phyloP scores from a whole-genome alignment of 2,888 invertebrate genomes.

The Protodeltote pygarga region DNA sequence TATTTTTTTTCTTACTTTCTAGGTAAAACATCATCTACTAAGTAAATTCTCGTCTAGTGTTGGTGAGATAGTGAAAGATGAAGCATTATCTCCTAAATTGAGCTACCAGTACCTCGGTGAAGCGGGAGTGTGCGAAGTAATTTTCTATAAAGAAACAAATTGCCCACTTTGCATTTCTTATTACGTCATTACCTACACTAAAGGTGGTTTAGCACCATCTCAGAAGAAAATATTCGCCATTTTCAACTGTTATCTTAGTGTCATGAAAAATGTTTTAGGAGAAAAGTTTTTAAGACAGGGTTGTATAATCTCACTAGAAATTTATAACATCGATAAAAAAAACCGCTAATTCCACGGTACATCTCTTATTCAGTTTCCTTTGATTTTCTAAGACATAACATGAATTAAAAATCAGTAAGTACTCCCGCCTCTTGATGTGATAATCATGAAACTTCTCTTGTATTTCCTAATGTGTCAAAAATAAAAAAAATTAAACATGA shows the following conservation, averaged over 20 bases:
- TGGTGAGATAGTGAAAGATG: neutral
- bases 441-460: too few species aligned
- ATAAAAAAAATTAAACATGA: too few species aligned
- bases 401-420: neutral
- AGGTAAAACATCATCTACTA: too few species aligned
- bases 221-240: neutral
- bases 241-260: neutral
- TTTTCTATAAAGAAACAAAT: conserved; percentile 40
- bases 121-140: conserved; percentile 19
- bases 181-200: conserved; percentile 26
- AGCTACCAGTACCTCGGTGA: neutral
- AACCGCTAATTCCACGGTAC: too few species aligned
- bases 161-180: conserved; percentile 42
- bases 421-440: too few species aligned
- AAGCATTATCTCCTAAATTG: conserved; percentile 7
- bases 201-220: conserved; percentile 11
- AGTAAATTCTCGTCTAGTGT: too few species aligned
- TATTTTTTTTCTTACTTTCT: too few species aligned
- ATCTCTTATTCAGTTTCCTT: too few species aligned
- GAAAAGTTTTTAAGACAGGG: neutral
- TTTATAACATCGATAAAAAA: too few species aligned
- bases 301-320: too few species aligned
- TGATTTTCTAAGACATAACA: too few species aligned
- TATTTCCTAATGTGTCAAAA: too few species aligned
- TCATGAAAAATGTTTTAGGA: neutral